phyloP scores from a whole-genome alignment of 1,140 invertebrate genomes.

The Pinna nobilis region DNA sequence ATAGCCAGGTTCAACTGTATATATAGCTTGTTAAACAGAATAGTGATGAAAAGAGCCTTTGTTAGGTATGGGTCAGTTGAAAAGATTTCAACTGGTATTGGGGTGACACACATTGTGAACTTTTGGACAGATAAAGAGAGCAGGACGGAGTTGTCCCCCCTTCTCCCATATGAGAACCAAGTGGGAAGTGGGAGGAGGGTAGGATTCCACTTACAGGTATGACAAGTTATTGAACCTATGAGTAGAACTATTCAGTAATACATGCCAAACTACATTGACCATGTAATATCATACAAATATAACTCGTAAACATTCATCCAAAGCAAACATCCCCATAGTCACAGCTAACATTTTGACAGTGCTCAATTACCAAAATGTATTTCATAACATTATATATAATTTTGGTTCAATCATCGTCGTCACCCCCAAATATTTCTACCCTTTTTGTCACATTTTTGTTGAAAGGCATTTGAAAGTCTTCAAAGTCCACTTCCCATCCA shows the following conservation, averaged over 20 bases:
- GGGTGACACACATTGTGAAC: background rate
- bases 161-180: constrained; percentile 60
- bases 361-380: too few relatives aligned
- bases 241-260: background rate
- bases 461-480: constrained; percentile 75
- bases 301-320: background rate
- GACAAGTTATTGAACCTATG: background rate
- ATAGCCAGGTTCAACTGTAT: too few relatives aligned
- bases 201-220: constrained; percentile 14
- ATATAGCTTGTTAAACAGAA: background rate
- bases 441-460: constrained; percentile 68
- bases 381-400: background rate
- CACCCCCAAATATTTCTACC: constrained; percentile 53
- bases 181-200: constrained; percentile 47
- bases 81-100: background rate
- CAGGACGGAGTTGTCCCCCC: constrained; percentile 58
- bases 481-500: constrained; percentile 75
- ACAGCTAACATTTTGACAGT: too few relatives aligned
- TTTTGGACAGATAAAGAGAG: constrained; percentile 57
- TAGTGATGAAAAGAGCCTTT: background rate
- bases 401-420: constrained; percentile 52
- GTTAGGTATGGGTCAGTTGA: background rate
- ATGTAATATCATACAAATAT: too few relatives aligned
- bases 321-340: background rate
- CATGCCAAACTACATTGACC: background rate